phyloP scores from a whole-genome alignment of 2,888 invertebrate species.

The Poecilus cupreus region DNA sequence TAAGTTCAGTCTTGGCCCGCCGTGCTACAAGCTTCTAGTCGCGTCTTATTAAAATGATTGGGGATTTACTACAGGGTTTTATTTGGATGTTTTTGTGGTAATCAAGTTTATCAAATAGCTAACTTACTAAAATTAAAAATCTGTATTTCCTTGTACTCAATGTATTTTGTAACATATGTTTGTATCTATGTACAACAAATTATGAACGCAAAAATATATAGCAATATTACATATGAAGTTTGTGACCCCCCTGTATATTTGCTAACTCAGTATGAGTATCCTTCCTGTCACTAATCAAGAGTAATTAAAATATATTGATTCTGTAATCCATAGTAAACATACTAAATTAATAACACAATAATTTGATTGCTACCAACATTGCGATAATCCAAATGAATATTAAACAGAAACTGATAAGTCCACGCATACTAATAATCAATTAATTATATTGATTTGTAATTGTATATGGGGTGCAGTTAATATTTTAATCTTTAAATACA shows the following conservation, averaged over 20 bases:
- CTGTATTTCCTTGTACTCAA: no score
- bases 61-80: conserved; percentile 1
- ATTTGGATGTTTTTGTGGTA: background rate
- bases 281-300: background rate
- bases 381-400: background rate
- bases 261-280: background rate
- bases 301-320: background rate
- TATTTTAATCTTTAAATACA: conserved; percentile 15
- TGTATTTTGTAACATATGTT: no score
- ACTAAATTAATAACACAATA: background rate
- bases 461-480: conserved; percentile 9
- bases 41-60: conserved; percentile 45
- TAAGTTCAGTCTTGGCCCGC: no score
- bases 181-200: no score
- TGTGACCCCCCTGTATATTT: no score
- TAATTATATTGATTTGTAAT: conserved; percentile 21
- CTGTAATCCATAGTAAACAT: background rate
- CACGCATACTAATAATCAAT: background rate
- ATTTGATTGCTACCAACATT: background rate
- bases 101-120: no score
- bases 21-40: no score
- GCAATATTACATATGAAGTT: no score
- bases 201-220: no score
- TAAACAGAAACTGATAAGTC: background rate
- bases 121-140: no score